Conservation (phyloP, 2,113 vertebrate species). For the Sebastes schlegelii region DNA sequence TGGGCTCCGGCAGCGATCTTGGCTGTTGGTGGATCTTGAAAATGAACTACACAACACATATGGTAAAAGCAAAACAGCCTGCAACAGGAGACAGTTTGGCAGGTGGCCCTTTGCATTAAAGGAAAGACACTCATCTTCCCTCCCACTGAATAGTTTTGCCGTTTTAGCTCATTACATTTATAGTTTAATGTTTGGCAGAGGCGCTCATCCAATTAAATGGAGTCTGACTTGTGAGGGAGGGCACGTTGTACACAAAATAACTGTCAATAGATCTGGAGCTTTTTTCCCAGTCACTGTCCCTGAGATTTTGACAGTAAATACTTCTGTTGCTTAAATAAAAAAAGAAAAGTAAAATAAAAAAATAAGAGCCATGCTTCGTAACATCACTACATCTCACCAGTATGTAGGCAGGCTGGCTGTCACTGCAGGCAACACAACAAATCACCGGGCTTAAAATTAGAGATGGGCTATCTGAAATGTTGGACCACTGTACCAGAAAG, state of each 20-base stretch:
- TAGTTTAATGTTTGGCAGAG: constrained; percentile 48
- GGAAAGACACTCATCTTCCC: constrained; percentile 49
- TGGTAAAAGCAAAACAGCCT: constrained; percentile 67
- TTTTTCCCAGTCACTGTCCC: background rate
- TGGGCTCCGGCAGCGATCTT: constrained; percentile 53
- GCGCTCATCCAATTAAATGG: constrained; percentile 25
- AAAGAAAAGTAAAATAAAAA: background rate
- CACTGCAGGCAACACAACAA: constrained; percentile 41
- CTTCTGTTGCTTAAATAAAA: constrained; percentile 24
- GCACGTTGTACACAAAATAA: constrained; percentile 23
- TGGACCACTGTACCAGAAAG: constrained; percentile 26
- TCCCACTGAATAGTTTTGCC: constrained; percentile 44
- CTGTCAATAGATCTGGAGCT: constrained; percentile 35
- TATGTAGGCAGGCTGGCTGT: constrained; percentile 41
- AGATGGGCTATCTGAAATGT: constrained; percentile 47
- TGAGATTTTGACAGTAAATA: constrained; percentile 10
- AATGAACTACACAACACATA: constrained; percentile 60
- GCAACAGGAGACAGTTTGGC: constrained; percentile 63
- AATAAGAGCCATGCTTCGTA: constrained; percentile 41
- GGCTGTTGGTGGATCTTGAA: constrained; percentile 57
- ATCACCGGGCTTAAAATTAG: constrained; percentile 43
- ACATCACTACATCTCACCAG: constrained; percentile 56
- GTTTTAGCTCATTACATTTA: constrained; percentile 60
- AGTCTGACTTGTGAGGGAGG: constrained; percentile 16
- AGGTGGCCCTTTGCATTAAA: constrained; percentile 56